Evolutionary conservation across 2,797 vertebrate genomes (phyloP), one percentile per base, ranked within the genome.

Genomic region (Scolopax rusticola): DNA sequence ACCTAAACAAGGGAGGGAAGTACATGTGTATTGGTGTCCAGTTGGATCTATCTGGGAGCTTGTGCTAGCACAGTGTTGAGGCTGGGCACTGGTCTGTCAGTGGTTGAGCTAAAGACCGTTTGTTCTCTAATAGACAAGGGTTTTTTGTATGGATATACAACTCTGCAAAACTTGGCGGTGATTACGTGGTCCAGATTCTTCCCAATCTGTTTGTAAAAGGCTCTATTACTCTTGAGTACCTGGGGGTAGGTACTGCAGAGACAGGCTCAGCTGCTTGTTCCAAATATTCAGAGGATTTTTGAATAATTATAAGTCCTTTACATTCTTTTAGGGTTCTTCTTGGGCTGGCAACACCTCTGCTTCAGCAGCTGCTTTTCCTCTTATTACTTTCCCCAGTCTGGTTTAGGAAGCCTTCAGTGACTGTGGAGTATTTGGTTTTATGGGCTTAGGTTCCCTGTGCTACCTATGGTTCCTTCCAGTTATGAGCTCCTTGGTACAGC

Each of bases 51-150:
- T 88, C 65, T 88, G 60, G 32, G 36, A 76, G 19, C 24, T 47
- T 47, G 51, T 78, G 65, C 47, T 28, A 61, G 51, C 19, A 19
- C 41, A 48, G 45, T 25, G 57, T 64, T 78, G 70, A 88, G 68
- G 11, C 69, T 64, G 61, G 54, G 33, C 73, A 54, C 40, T 51
- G 61, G 7, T 54, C 48, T 12, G n/a, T 70, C 68, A 75, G 65
- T n/a, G 60, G 33, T 0, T 80, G 38, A 65, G 54, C 32, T 71
- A 38, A 81, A 84, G 47, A 59, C 50, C 0, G 0, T 56, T 65
- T 84, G 30, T 73, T 87, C 20, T 54, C 33, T 75, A 81, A 65
- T 4, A 89, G 43, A 30, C 36, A 73, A 36, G 38, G 20, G 5
- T 14, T 0, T 78, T 64, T 33, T 76, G 21, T 40, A 67, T 83